Evolutionary conservation across 1,140 invertebrate species (phyloP).

Genomic region (Cydia amplana): DNA sequence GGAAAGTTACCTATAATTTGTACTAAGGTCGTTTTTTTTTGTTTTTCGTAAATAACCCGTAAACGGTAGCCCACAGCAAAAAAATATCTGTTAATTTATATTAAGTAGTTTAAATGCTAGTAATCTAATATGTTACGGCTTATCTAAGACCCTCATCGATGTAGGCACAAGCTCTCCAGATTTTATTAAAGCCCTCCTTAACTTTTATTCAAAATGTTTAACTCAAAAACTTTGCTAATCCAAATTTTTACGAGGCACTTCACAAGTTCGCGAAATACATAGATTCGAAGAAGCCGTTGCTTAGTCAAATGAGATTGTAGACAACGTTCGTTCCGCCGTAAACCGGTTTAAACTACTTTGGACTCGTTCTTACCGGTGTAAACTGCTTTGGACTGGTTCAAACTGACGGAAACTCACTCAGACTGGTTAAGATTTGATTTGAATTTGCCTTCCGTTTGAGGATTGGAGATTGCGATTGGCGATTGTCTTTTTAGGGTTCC

Average conservation of each 20-base stretch:
- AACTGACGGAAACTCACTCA: neutral
- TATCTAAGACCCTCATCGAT: neutral
- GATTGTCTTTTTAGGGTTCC: too few species aligned
- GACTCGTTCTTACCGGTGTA: too few species aligned
- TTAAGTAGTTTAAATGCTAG: too few species aligned
- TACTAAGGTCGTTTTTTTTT: too few species aligned
- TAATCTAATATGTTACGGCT: neutral
- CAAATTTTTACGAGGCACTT: slow-evolving; percentile 8
- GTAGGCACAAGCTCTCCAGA: neutral
- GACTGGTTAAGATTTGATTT: slow-evolving; percentile 27
- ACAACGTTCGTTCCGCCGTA: neutral
- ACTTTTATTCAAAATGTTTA: slow-evolving; percentile 1
- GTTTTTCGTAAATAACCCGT: too few species aligned
- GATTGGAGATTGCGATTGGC: slow-evolving; percentile 3
- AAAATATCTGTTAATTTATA: too few species aligned
- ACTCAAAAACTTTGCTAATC: slow-evolving; percentile 7
- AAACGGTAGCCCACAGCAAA: too few species aligned
- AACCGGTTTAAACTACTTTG: neutral
- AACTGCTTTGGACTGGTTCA: neutral
- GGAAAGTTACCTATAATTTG: too few species aligned
- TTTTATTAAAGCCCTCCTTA: neutral
- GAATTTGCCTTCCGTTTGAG: slow-evolving; percentile 18
- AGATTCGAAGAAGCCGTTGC: neutral
- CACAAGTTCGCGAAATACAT: neutral
- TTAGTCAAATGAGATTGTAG: slow-evolving; percentile 24